Conservation (phyloP, 92 coral and sea anemone species). For the Umimayanthus kanabou region DNA sequence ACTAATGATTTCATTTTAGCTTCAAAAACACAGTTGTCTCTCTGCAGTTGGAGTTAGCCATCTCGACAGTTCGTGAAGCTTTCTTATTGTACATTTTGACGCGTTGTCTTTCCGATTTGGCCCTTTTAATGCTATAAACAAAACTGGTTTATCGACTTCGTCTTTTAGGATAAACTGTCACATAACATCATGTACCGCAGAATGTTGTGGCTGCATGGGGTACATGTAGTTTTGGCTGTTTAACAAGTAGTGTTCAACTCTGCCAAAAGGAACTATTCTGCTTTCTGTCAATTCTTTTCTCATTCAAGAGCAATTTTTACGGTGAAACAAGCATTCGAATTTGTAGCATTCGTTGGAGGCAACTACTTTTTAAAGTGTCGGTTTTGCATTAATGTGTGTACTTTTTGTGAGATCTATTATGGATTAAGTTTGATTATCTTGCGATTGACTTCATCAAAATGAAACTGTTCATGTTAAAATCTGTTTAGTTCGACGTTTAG, state of each 20-base stretch:
- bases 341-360: neutral
- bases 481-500: neutral
- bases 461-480: too few species aligned
- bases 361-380: neutral
- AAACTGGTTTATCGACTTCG: neutral
- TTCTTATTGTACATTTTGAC: too few species aligned
- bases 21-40: neutral
- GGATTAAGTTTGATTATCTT: neutral
- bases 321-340: neutral
- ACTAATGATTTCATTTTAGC: neutral
- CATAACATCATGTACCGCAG: neutral
- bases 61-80: neutral
- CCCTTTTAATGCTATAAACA: too few species aligned
- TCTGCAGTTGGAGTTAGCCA: neutral
- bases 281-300: neutral
- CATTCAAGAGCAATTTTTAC: neutral
- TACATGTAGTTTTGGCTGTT: too few species aligned
- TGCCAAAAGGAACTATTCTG: neutral
- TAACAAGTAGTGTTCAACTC: neutral
- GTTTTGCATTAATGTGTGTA: neutral
- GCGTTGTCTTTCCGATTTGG: neutral
- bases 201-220: neutral
- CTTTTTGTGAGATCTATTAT: neutral
- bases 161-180: neutral
- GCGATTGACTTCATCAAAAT: neutral